phyloP scores from a whole-genome alignment of 1,140 invertebrate genomes.

The Bombus balteatus region DNA sequence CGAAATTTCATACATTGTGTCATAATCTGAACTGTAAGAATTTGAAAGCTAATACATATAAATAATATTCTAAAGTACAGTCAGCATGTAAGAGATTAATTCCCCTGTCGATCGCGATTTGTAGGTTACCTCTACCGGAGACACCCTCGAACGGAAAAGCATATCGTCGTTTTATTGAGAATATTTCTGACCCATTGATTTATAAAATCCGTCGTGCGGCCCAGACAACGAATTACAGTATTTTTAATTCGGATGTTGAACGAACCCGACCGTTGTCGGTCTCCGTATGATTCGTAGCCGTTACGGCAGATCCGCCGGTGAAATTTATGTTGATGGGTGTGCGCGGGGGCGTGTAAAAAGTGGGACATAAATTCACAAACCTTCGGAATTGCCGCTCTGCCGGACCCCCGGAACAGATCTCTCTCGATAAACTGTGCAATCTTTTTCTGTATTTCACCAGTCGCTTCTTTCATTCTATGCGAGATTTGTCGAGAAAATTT shows the following conservation, averaged over 20 bases:
- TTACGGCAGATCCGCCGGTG: not conserved
- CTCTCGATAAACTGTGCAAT: slow-evolving; percentile 17
- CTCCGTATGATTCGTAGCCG: slow-evolving; percentile 37
- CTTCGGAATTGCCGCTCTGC: not conserved
- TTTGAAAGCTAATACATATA: no score
- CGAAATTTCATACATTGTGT: not conserved
- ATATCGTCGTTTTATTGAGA: slow-evolving; percentile 36
- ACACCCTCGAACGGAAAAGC: slow-evolving; percentile 38
- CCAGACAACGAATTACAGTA: slow-evolving; percentile 46
- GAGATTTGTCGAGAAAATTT: not conserved
- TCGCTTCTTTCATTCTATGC: not conserved
- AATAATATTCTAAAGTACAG: not conserved
- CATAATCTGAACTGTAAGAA: no score
- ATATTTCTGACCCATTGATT: slow-evolving; percentile 43
- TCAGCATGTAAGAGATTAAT: no score
- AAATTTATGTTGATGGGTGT: slow-evolving; percentile 37
- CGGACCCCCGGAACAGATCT: slow-evolving; percentile 25
- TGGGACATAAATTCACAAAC: slow-evolving; percentile 45
- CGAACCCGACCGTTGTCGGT: slow-evolving; percentile 39
- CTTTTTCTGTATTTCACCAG: not conserved
- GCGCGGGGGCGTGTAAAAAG: not conserved
- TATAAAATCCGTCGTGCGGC: slow-evolving; percentile 22
- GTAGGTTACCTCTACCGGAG: not conserved
- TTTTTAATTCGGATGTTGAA: slow-evolving; percentile 56
- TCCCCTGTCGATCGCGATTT: not conserved